Percentiles rank a stretch among this genome's conserved stretches.
These are phyloP conservation scores for Xerus inauris DNA, from an alignment of 2,113 vertebrate species.

Conservation along the genomic window DNA sequence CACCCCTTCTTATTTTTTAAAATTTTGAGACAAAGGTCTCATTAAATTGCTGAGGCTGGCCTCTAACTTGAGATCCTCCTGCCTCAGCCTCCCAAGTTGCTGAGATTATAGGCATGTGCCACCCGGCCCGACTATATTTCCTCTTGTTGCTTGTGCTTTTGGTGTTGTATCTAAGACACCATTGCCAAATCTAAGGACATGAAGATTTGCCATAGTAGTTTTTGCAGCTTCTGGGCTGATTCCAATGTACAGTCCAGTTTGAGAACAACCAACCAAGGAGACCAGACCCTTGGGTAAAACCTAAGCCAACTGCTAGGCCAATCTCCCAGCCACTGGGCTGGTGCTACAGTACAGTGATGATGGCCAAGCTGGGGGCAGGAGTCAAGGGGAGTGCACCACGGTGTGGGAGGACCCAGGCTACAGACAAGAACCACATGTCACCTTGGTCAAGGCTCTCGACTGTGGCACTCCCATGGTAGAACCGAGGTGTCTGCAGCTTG, in stretches of 20 bases:
- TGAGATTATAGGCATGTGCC: too few species aligned
- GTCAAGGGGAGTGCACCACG: background rate
- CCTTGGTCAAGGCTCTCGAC: background rate
- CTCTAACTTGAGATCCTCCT: too few species aligned
- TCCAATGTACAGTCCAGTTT: too few species aligned
- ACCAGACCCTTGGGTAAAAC: background rate
- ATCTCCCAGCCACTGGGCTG: background rate
- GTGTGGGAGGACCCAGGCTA: background rate
- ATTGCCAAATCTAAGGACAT: background rate
- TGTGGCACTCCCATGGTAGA: fast-evolving
- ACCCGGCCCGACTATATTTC: background rate
- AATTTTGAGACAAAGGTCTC: too few species aligned
- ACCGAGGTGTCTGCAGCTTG: fast-evolving
- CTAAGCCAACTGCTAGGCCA: background rate
- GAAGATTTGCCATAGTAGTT: background rate
- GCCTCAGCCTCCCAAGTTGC: too few species aligned
- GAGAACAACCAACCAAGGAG: background rate
- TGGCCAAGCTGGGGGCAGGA: background rate
- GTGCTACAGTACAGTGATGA: background rate
- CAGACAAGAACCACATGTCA: background rate
- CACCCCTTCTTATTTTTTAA: too few species aligned
- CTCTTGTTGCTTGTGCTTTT: background rate
- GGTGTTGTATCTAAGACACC: background rate
- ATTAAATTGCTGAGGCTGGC: too few species aligned
- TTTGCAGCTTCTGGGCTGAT: background rate